Evolutionary conservation across 2,797 vertebrate species (phyloP).

Genomic region (Novumbra hubbsi): DNA sequence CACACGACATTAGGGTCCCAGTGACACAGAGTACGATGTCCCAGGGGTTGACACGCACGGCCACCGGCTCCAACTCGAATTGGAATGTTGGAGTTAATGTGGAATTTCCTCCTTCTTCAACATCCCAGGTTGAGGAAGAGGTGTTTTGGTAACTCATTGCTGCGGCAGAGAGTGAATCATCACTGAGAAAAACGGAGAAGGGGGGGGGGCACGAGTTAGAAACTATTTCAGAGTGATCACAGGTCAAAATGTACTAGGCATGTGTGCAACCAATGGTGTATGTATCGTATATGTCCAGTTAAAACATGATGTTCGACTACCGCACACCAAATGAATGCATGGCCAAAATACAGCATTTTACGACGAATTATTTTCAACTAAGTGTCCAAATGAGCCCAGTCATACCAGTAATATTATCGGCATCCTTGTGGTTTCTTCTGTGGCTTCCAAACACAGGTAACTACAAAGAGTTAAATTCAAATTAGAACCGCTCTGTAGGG

Average conservation of each 20-base stretch:
- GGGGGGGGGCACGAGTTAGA: neutral
- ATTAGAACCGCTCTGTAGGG: constrained; percentile 11
- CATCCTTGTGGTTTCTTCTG: neutral
- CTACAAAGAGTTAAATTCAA: constrained; percentile 14
- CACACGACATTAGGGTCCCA: constrained; percentile 85
- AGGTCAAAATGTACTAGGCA: neutral
- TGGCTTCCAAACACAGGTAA: neutral
- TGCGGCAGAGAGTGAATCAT: constrained; percentile 82
- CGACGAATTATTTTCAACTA: neutral
- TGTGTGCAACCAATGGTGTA: neutral
- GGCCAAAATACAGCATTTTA: neutral
- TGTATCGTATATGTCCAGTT: neutral
- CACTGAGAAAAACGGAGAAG: constrained; percentile 51
- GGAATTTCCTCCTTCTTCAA: constrained; percentile 50
- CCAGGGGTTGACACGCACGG: constrained; percentile 78
- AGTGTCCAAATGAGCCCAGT: neutral
- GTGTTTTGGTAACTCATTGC: constrained; percentile 67
- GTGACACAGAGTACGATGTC: constrained; percentile 87
- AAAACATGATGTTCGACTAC: neutral
- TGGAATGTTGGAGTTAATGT: constrained; percentile 11
- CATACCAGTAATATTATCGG: neutral
- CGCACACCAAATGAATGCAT: neutral
- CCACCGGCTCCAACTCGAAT: constrained; percentile 12
- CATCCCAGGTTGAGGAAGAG: constrained; percentile 59
- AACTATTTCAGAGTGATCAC: no score